Evolutionary conservation across 2,888 invertebrate genomes (phyloP), one percentile per base, ranked within the genome.

Genomic region (Muscina levida): DNA sequence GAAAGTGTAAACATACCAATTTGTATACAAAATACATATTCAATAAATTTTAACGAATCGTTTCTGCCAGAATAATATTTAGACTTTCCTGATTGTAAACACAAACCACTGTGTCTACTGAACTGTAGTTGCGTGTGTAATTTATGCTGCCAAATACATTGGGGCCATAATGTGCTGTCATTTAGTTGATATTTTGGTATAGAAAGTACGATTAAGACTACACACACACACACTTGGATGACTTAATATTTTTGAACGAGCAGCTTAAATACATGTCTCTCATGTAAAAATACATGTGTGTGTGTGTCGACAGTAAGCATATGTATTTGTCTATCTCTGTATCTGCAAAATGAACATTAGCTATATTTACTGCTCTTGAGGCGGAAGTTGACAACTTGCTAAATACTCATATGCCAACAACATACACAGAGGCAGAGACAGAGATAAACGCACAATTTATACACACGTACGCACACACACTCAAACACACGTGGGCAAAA

Each of bases 131-230:
- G 31, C 8, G 31, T 31, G 31, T 31, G 73, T 66, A 66, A 74
- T 67, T 67, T 74, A 74, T 31, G 57, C 37, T 37, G 66, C 57
- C 56, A 39, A 57, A 74, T 19, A 56, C 57, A 73, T 73, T 72
- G 65, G 66, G 44, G 22, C 31, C 66, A 31, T 73, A 67, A 74
- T 67, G 67, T 37, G 46, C 37, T 74, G 73, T 57, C 67, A 74
- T 74, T 67, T 57, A 15, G 56, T 48, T 56, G 37, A 46, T 66
- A 42, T 10, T 53, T 65, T 65, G 1, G 22, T n/a, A n/a, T n/a
- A 51, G 42, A 62, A 53, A 53, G 24, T 8, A 53, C 53, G 53
- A 53, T 53, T 53, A 53, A 24, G 53, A 53, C 48, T 17, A 19
- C 11, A 53, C 13, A 53, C 22, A 22, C 1, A 53, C 11, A 24